phyloP scores from a whole-genome alignment of 1,140 invertebrate species.

The Hermetia illucens region DNA sequence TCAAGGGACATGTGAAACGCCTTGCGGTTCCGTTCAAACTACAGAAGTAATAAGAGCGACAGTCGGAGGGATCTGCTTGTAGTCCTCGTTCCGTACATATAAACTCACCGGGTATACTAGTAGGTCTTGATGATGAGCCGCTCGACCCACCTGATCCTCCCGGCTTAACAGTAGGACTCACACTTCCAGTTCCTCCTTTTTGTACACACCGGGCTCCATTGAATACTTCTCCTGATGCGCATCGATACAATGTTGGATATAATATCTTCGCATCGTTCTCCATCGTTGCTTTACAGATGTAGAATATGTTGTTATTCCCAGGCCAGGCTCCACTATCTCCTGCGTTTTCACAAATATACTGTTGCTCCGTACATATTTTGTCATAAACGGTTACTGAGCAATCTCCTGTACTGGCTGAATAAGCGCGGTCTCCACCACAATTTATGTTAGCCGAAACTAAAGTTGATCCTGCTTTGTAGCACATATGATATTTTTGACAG shows the following conservation, averaged over 20 bases:
- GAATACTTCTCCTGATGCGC: conserved; percentile 24
- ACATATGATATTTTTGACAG: conserved; percentile 31
- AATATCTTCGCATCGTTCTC: conserved; percentile 17
- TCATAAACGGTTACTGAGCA: conserved; percentile 19
- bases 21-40: conserved; percentile 14
- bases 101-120: conserved; percentile 7
- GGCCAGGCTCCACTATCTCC: conserved; percentile 23
- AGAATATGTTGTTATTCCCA: conserved; percentile 27
- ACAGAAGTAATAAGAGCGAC: conserved; percentile 25
- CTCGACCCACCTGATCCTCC: neutral
- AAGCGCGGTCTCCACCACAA: conserved; percentile 23
- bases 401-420: conserved; percentile 20
- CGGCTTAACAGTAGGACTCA: neutral
- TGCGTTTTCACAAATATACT: conserved; percentile 19
- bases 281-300: conserved; percentile 27
- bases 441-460: conserved; percentile 20
- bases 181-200: neutral
- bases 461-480: conserved; percentile 20
- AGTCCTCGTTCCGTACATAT: conserved; percentile 16
- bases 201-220: conserved; percentile 14
- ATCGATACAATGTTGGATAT: conserved; percentile 27
- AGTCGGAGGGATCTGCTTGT: conserved; percentile 14
- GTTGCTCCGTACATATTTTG: conserved; percentile 13
- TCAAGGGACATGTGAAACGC: conserved; percentile 18
- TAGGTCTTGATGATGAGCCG: neutral